These are phyloP conservation scores for Charaxes varanes DNA, from an alignment of 1,140 invertebrate genomes.

Conservation along the genomic window DNA sequence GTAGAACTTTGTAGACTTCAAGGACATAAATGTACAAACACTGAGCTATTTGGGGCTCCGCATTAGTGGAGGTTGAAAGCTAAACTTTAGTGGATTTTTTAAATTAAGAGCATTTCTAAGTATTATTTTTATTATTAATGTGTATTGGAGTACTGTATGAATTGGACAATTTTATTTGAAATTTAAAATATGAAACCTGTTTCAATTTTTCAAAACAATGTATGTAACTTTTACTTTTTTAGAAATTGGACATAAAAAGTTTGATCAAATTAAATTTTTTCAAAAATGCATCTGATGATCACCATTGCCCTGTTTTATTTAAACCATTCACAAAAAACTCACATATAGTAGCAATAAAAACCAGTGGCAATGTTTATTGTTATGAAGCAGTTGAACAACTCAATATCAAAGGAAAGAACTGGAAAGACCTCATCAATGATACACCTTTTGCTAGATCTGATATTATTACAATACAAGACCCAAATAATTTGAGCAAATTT, in stretches of 20 bases:
- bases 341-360: conserved; percentile 93
- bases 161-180: no score
- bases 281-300: conserved; percentile 88
- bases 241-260: conserved; percentile 88
- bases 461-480: conserved; percentile 96
- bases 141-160: no score
- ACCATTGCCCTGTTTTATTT: conserved; percentile 96
- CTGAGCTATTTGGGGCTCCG: no score
- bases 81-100: no score
- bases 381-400: conserved; percentile 97
- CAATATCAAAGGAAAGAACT: conserved; percentile 95
- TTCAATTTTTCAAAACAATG: conserved; percentile 2
- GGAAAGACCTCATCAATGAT: conserved; percentile 95
- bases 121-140: no score
- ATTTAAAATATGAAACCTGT: no score
- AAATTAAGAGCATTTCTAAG: no score
- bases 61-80: no score
- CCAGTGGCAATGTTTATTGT: conserved; percentile 97
- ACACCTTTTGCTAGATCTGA: conserved; percentile 92
- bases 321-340: conserved; percentile 97
- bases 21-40: no score
- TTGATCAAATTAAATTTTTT: conserved; percentile 92
- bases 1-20: no score
- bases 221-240: conserved; percentile 37
- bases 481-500: conserved; percentile 93